Base-by-base conservation (phyloP, 2,113 vertebrate species). In the Ammodytes marinus region DNA sequence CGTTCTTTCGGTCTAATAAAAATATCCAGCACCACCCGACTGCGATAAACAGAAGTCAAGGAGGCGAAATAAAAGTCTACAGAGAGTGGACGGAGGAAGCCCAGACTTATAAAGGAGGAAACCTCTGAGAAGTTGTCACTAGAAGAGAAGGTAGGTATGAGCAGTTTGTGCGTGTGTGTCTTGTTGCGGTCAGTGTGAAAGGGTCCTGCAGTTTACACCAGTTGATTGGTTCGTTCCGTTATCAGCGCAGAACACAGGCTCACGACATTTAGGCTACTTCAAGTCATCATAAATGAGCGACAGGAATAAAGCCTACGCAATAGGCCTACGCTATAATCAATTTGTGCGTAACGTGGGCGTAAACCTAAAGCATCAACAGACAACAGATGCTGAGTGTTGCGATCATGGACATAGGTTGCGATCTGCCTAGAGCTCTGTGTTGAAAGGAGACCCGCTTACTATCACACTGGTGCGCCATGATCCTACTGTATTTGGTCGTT, bases 91-190 rank as follows among this genome's bases (percentile, higher is more conserved):
- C 60, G 9, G 14, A 14, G 43, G 46, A 52, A 69, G 67, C 40
- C 19, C 6, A 5, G 40, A 50, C 27, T 43, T 19, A 17, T 8
- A 8, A 6, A 53, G 19, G 42, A 53, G 15, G 40, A 77, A 27
- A 49, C 1, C 46, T 35, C 42, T 35, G 12, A 6, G 4, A 3
- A 9, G 2, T 3, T 10, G 9, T 70, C 52, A 1, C 12, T 8
- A n/a, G 2, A 63, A 40, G 63, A 15, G 58, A 46, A 80, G 85
- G 81, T 87, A 84, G 42, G 80, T 27, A 47, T 17, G 0, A 58
- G 1, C 12, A 39, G 54, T 15, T 50, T 60, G n/a, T 49, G 42
- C 14, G 66, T 49, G 5, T 0, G 15, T 37, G 7, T 27, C 1
- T 8, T 17, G n/a, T 57, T 35, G 5, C 39, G 3, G 17, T 14